Evolutionary conservation across 2,113 vertebrate genomes (phyloP).

Genomic region (Chrysochloris asiatica): DNA sequence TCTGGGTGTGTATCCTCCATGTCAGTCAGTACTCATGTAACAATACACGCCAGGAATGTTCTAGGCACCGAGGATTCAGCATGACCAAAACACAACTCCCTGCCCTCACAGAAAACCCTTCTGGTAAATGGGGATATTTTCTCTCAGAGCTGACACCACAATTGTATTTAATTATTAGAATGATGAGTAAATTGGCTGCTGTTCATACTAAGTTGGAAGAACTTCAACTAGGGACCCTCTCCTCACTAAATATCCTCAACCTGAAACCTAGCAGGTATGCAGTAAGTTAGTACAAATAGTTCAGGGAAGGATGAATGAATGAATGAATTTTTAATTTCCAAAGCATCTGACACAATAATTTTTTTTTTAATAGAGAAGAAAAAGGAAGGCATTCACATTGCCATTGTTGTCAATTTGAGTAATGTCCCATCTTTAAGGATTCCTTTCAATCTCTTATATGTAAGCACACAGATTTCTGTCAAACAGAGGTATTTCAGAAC

Average conservation of each 20-base stretch:
- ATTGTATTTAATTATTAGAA: conserved; percentile 10
- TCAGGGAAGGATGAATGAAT: not conserved
- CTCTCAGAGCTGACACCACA: not conserved
- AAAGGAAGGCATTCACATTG: not conserved
- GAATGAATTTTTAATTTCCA: not conserved
- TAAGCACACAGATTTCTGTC: conserved; percentile 1
- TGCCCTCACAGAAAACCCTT: not conserved
- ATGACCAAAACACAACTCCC: not conserved
- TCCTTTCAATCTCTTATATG: not conserved
- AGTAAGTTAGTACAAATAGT: not conserved
- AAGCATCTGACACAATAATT: not conserved
- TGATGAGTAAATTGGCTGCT: not conserved
- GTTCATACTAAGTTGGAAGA: not conserved
- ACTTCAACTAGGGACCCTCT: not conserved
- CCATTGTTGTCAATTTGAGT: conserved; percentile 16
- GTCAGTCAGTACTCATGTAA: conserved; percentile 3
- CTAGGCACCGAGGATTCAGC: not conserved
- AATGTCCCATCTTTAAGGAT: not conserved
- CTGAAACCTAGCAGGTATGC: not conserved
- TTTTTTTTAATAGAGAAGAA: not conserved
- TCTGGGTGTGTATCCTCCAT: not conserved
- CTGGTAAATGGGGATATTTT: not conserved
- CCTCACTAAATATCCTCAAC: not conserved
- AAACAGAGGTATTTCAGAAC: conserved; percentile 66
- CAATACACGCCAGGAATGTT: not conserved